Conservation (phyloP, 2,113 vertebrate genomes). For the Erythrocercus mccallii region DNA sequence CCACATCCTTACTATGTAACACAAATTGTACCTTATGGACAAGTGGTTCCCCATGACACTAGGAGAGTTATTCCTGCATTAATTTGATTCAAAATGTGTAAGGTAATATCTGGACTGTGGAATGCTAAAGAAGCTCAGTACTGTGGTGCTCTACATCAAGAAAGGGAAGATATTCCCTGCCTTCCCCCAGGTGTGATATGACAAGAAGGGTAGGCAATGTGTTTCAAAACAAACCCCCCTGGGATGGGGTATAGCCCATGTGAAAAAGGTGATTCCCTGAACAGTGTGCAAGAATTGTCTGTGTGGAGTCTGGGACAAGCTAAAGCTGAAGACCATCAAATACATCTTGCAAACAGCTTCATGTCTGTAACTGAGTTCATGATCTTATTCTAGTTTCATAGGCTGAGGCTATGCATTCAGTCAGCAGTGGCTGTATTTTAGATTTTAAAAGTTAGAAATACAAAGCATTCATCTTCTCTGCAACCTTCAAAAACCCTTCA, state of each 20-base stretch:
- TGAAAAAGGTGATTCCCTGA: not conserved
- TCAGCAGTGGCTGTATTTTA: not conserved
- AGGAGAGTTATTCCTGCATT: not conserved
- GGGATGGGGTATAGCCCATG: not conserved
- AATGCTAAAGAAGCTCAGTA: not conserved
- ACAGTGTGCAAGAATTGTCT: not conserved
- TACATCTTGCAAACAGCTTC: not conserved
- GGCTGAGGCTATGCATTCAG: not conserved
- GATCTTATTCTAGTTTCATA: not conserved
- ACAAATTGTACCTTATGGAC: not conserved
- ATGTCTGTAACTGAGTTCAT: not conserved
- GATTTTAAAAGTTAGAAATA: not conserved
- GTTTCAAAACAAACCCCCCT: not conserved
- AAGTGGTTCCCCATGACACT: accelerated
- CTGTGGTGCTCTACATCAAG: not conserved
- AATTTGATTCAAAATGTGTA: not conserved
- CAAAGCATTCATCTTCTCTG: not conserved
- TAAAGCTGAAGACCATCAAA: not conserved
- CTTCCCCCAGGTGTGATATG: not conserved
- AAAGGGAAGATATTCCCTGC: not conserved
- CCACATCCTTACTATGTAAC: not conserved
- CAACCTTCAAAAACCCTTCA: not conserved
- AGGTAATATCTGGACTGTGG: accelerated
- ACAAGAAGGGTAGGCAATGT: not conserved
- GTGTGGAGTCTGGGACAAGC: not conserved